Conservation (phyloP, 2,888 invertebrate genomes). For the Adineta ricciae region DNA sequence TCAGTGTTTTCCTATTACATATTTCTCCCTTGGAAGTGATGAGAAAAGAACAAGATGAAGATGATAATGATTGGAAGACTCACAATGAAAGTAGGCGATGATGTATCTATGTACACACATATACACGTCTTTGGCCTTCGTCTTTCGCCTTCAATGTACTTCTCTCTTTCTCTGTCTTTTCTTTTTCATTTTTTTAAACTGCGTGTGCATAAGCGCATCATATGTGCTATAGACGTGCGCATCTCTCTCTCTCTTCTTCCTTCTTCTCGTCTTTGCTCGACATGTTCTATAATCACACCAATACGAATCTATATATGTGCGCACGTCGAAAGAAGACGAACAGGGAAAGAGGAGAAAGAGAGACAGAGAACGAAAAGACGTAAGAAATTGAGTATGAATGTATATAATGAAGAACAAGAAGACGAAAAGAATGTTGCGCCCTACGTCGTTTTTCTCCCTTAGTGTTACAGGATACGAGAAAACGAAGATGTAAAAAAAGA, state of each 20-base stretch:
- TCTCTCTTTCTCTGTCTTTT: not conserved
- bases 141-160: not conserved
- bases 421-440: not conserved
- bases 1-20: too few species aligned
- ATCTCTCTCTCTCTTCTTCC: not conserved
- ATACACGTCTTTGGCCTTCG: not conserved
- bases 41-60: constrained; percentile 15
- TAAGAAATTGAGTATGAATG: constrained; percentile 4
- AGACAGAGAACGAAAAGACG: constrained; percentile 7
- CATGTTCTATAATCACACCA: constrained; percentile 3
- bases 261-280: not conserved
- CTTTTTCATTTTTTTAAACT: not conserved
- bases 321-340: constrained; percentile 9
- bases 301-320: not conserved
- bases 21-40: too few species aligned
- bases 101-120: not conserved
- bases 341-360: not conserved
- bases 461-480: constrained; percentile 1
- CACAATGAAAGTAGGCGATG: not conserved
- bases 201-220: not conserved
- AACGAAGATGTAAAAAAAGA: constrained; percentile 13
- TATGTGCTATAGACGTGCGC: not conserved
- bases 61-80: constrained; percentile 12
- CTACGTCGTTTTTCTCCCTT: not conserved
- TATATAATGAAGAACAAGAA: constrained; percentile 4